A percentile compares a stretch with the other conserved stretches of the same genome.
These are phyloP conservation scores for Tauraco erythrolophus DNA, from an alignment of 2,113 vertebrate genomes.

Conservation along the genomic window DNA sequence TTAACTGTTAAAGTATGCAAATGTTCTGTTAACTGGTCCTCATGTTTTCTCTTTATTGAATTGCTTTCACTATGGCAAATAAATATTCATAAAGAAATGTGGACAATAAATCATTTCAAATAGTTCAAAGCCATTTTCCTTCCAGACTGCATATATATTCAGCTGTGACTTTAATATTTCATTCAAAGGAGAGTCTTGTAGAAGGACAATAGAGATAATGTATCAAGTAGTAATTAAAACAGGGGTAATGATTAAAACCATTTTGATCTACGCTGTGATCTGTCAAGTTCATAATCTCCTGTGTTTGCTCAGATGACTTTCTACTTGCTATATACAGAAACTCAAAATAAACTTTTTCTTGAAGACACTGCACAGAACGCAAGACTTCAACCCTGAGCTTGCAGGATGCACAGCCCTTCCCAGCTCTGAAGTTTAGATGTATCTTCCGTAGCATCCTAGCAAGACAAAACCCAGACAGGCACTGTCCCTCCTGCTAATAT, in stretches of 20 bases:
- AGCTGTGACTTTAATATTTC: constrained; percentile 70
- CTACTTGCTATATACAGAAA: constrained; percentile 11
- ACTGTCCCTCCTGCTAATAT: background rate
- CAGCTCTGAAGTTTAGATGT: background rate
- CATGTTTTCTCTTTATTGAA: constrained; percentile 69
- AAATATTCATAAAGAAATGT: constrained; percentile 75
- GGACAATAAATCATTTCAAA: constrained; percentile 72
- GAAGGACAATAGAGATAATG: constrained; percentile 72
- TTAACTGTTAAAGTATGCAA: constrained; percentile 57
- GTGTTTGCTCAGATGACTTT: constrained; percentile 41
- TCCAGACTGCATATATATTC: constrained; percentile 64
- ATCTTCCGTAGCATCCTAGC: background rate
- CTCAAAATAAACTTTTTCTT: constrained; percentile 32
- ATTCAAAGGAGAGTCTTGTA: constrained; percentile 62
- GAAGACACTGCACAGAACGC: background rate
- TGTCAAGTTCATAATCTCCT: constrained; percentile 37
- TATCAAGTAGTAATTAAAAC: constrained; percentile 72
- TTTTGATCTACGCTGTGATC: constrained; percentile 19
- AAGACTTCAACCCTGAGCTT: background rate
- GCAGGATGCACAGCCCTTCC: background rate
- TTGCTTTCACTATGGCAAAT: constrained; percentile 68
- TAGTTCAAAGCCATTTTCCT: constrained; percentile 70
- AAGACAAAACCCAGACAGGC: background rate
- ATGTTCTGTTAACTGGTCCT: constrained; percentile 64
- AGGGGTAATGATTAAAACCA: constrained; percentile 57